Percentiles rank a stretch among this genome's conserved stretches.
Conservation (phyloP, 2,888 invertebrate species). For the Glaucopsyche alexis region DNA sequence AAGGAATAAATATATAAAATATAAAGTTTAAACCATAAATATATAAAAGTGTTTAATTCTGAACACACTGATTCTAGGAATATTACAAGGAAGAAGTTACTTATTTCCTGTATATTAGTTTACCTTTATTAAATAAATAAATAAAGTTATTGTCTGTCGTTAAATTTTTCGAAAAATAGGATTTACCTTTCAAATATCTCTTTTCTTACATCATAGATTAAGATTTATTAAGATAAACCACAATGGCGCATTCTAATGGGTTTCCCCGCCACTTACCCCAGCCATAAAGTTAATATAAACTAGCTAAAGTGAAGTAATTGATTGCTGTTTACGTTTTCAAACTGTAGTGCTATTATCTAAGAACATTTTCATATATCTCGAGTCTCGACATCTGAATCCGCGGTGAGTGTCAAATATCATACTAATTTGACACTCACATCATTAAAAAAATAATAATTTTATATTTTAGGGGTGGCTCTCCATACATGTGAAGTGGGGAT, state of each 20-base stretch:
- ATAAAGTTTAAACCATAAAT: no score
- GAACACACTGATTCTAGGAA: neutral
- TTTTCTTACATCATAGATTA: neutral
- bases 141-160: neutral
- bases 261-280: neutral
- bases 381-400: no score
- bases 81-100: neutral
- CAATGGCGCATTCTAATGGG: neutral
- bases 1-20: neutral
- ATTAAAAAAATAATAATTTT: no score
- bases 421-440: no score
- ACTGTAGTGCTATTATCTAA: no score
- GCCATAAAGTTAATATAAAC: neutral
- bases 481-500: no score
- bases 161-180: neutral
- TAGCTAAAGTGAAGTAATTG: neutral
- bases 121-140: neutral
- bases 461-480: no score
- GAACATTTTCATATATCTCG: no score
- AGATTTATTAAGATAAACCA: neutral
- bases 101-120: neutral
- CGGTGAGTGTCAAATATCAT: no score
- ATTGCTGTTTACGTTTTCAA: neutral
- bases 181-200: no score
- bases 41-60: neutral